Percentiles rank a stretch among this genome's conserved stretches.
phyloP scores from a whole-genome alignment of 2,888 invertebrate genomes.

The Cosmopolites sordidus region DNA sequence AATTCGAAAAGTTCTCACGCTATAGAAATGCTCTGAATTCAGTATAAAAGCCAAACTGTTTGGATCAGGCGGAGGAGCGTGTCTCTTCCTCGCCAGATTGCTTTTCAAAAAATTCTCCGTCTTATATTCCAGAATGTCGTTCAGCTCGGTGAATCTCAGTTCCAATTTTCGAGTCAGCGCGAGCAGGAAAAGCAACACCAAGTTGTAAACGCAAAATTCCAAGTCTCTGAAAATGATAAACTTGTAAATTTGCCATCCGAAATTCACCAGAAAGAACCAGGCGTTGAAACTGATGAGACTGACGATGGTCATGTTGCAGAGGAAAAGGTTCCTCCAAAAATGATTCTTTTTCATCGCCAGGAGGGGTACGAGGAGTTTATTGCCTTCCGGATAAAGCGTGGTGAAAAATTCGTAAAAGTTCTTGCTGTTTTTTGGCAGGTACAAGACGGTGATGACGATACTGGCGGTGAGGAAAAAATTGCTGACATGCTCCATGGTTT shows the following conservation, averaged over 20 bases:
- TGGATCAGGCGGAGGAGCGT: constrained; percentile 2
- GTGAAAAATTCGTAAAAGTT: constrained; percentile 22
- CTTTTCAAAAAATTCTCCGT: constrained; percentile 22
- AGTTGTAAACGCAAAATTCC: constrained; percentile 23
- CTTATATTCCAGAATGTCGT: constrained; percentile 21
- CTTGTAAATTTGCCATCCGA: constrained; percentile 22
- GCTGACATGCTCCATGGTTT: constrained; percentile 16
- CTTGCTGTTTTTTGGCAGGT: constrained; percentile 19
- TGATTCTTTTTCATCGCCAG: constrained; percentile 25
- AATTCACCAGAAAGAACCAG: constrained; percentile 16
- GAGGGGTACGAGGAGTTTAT: constrained; percentile 21
- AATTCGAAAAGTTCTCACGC: constrained; percentile 22
- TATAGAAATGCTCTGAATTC: constrained; percentile 24
- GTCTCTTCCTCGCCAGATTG: neutral
- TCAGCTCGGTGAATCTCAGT: constrained; percentile 21
- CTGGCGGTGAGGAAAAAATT: constrained; percentile 21
- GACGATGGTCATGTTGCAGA: constrained; percentile 18
- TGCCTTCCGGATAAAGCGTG: constrained; percentile 14
- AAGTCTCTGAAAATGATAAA: constrained; percentile 22
- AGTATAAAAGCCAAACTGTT: constrained; percentile 18
- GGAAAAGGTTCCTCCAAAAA: constrained; percentile 23
- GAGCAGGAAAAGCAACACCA: constrained; percentile 19
- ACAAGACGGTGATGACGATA: constrained; percentile 17
- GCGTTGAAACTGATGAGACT: constrained; percentile 20
- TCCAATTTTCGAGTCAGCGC: constrained; percentile 23